A percentile compares a stretch with the other conserved stretches of the same genome.
Conservation (phyloP, 2,797 vertebrate genomes). For the Anableps anableps region DNA sequence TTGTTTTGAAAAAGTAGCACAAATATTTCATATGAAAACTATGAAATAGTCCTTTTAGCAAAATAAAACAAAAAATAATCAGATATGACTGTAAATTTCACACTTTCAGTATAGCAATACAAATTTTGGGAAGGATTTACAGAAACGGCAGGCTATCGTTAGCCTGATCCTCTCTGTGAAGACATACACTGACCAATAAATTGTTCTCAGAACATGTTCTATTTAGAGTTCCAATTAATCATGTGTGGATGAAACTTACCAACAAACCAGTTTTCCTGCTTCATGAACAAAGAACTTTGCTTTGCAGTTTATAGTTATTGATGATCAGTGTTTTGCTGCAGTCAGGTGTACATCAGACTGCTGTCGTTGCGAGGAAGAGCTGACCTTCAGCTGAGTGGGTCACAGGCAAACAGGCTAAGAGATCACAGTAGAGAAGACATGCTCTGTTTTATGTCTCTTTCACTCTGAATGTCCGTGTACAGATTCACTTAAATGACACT, state of each 20-base stretch:
- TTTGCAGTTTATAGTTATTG: not conserved
- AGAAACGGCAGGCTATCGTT: not conserved
- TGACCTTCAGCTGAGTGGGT: not conserved
- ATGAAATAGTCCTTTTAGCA: no score
- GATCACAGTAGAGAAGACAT: not conserved
- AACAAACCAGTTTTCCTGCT: not conserved
- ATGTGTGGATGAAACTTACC: not conserved
- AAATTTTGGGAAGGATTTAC: not conserved
- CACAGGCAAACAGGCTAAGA: not conserved
- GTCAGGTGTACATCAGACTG: not conserved
- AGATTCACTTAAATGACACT: not conserved
- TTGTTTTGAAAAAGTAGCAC: no score
- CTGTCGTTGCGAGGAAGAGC: not conserved
- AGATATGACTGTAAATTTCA: not conserved
- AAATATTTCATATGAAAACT: no score
- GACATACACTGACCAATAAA: not conserved
- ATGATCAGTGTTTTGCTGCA: not conserved
- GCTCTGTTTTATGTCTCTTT: not conserved
- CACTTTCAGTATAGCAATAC: no score
- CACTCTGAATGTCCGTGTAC: not conserved
- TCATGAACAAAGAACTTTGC: not conserved
- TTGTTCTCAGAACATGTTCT: not conserved
- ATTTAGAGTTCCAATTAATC: not conserved
- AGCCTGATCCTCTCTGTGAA: not conserved
- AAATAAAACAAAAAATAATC: not conserved